Conservation (phyloP, 2,888 invertebrate genomes). For the Heteromurus nitidus region DNA sequence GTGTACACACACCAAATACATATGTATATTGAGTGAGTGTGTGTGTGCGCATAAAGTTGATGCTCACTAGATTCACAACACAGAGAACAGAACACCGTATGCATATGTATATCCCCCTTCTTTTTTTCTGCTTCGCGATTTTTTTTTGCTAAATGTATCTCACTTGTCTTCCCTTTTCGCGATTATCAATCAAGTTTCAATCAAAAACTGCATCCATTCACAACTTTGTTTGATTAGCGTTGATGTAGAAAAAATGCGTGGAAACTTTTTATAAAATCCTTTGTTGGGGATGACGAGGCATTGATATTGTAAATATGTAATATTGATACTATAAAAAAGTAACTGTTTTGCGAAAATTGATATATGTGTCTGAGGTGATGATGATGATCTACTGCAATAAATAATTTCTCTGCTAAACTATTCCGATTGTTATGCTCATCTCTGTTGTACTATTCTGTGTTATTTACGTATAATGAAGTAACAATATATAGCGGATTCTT, state of each 20-base stretch:
- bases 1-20: slow-evolving; percentile 8
- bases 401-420: slow-evolving; percentile 30
- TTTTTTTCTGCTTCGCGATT: too few species aligned
- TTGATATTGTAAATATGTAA: too few species aligned
- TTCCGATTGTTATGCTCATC: slow-evolving; percentile 19
- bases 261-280: too few species aligned
- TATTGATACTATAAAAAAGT: too few species aligned
- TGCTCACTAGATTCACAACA: slow-evolving; percentile 15
- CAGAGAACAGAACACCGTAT: neutral
- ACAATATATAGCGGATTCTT: neutral
- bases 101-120: neutral
- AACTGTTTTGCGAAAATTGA: neutral
- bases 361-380: neutral
- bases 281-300: too few species aligned
- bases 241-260: too few species aligned
- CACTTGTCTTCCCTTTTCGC: too few species aligned
- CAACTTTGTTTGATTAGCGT: too few species aligned
- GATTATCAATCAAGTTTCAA: slow-evolving; percentile 57
- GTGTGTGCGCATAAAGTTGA: neutral
- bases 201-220: slow-evolving; percentile 16
- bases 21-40: slow-evolving; percentile 1
- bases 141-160: too few species aligned
- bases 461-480: neutral
- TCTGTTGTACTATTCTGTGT: neutral
- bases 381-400: neutral